These are phyloP conservation scores for Rhagoletis zephyria DNA, from an alignment of 1,140 invertebrate species.

Conservation along the genomic window DNA sequence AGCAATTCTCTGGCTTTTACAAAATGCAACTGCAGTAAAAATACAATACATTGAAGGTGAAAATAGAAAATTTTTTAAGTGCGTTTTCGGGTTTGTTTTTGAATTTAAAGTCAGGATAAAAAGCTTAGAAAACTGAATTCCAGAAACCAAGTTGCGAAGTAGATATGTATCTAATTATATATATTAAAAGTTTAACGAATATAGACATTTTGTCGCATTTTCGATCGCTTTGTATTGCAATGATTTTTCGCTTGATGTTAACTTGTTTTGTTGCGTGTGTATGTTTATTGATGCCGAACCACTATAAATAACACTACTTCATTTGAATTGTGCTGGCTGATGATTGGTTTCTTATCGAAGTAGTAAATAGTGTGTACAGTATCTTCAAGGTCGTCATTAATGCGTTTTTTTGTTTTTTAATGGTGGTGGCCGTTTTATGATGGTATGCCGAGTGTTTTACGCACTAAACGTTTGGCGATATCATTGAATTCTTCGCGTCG, in stretches of 20 bases:
- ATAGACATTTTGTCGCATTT: neutral
- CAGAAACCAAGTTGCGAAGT: neutral
- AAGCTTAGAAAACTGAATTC: constrained; percentile 7
- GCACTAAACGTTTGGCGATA: constrained; percentile 92
- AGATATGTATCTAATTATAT: constrained; percentile 24
- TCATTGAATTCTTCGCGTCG: constrained; percentile 93
- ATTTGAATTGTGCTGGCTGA: neutral
- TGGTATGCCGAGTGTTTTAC: constrained; percentile 89
- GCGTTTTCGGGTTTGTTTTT: neutral
- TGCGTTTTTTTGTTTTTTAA: neutral
- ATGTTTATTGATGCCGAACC: neutral
- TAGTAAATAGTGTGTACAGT: neutral
- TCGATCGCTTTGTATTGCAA: neutral
- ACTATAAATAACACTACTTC: neutral
- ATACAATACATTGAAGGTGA: neutral
- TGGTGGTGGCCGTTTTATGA: constrained; percentile 59
- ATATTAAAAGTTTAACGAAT: neutral
- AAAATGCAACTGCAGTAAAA: constrained; percentile 40
- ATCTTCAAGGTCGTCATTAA: constrained; percentile 10
- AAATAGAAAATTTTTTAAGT: neutral
- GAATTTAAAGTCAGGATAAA: neutral
- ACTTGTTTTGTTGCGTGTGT: constrained; percentile 30
- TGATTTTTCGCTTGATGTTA: constrained; percentile 17
- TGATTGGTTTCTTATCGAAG: neutral
- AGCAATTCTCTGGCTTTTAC: constrained; percentile 32